Percentiles rank a stretch among this genome's conserved stretches.
These are phyloP conservation scores for Peromyscus melanophrys DNA, from an alignment of 2,797 vertebrate species.

Conservation along the genomic window DNA sequence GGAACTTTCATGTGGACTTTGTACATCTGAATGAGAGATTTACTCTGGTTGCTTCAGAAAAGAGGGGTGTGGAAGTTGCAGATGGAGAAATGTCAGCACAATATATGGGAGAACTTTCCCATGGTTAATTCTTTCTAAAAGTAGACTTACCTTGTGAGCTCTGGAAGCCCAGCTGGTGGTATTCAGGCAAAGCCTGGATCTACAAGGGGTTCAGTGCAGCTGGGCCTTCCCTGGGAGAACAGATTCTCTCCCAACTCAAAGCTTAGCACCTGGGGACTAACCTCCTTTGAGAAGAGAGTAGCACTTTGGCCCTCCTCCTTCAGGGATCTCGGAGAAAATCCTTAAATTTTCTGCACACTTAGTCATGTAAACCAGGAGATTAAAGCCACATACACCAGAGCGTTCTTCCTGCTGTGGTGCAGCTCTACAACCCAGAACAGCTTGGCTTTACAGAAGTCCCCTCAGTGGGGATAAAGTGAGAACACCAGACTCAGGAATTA, in stretches of 20 bases:
- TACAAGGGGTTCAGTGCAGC: neutral
- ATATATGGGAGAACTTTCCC: neutral
- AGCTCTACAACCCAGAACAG: neutral
- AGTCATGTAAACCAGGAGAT: constrained; percentile 60
- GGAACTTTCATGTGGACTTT: neutral
- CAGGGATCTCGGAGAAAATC: constrained; percentile 48
- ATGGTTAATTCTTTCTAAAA: neutral
- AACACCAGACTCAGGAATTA: constrained; percentile 32
- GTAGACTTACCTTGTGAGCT: neutral
- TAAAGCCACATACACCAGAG: neutral
- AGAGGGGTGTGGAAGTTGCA: neutral
- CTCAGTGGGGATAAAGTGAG: neutral
- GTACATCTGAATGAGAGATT: neutral
- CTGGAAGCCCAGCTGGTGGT: neutral
- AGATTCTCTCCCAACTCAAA: constrained; percentile 1
- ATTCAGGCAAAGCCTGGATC: neutral
- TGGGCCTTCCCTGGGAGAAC: neutral
- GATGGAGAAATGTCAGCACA: neutral
- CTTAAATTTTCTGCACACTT: constrained; percentile 63
- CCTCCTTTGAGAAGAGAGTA: neutral
- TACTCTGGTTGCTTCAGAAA: neutral
- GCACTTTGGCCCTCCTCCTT: neutral
- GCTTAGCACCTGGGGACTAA: neutral
- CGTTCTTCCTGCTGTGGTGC: neutral
- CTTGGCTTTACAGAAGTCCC: neutral